A percentile compares a stretch with the other conserved stretches of the same genome.
Conservation (phyloP, 2,113 vertebrate genomes). For the Motacilla alba region DNA sequence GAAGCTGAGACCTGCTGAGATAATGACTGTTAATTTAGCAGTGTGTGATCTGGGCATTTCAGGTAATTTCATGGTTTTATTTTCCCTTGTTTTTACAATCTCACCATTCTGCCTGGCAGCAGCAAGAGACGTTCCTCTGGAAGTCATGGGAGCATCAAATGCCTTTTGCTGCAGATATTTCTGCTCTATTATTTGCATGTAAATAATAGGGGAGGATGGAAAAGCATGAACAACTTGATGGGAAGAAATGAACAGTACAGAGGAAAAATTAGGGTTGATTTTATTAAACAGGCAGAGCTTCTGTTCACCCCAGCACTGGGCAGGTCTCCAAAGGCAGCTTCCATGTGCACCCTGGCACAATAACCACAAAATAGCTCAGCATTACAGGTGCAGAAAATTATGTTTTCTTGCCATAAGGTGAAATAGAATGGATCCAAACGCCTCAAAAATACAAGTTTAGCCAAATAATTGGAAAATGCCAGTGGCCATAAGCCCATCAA, state of each 20-base stretch:
- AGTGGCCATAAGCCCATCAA: background rate
- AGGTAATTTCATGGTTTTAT: constrained; percentile 73
- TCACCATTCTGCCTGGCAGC: background rate
- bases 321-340: background rate
- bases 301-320: background rate
- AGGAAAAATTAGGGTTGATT: background rate
- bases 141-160: background rate
- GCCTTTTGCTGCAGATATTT: background rate
- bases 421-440: background rate
- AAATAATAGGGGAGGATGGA: background rate
- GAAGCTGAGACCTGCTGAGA: constrained; percentile 91
- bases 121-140: background rate
- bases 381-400: background rate
- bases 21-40: constrained; percentile 94
- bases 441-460: background rate
- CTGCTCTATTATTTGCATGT: background rate
- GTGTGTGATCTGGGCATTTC: constrained; percentile 95
- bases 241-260: background rate
- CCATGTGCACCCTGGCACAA: background rate
- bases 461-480: background rate
- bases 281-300: background rate
- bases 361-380: fast-evolving
- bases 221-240: background rate
- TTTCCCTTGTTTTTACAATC: background rate
- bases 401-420: background rate